Percentiles rank a stretch among this genome's conserved stretches.
Conservation (phyloP, 2,888 invertebrate species). For the Anthoptus insignis region DNA sequence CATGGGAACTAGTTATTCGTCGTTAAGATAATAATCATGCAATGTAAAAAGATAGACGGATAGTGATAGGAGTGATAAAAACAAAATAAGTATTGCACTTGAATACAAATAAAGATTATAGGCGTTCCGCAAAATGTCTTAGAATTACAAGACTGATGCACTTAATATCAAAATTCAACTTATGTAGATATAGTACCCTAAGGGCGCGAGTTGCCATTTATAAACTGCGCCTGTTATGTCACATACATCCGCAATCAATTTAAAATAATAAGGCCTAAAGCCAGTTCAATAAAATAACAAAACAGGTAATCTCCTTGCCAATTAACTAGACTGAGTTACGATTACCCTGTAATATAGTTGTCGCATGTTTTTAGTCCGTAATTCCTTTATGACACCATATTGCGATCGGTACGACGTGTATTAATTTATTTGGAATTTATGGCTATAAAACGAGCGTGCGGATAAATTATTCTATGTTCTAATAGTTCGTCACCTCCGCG, state of each 20-base stretch:
- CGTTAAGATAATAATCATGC: no score
- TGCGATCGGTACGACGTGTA: slow-evolving; percentile 16
- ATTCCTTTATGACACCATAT: slow-evolving; percentile 51
- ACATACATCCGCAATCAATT: slow-evolving; percentile 29
- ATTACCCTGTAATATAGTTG: slow-evolving; percentile 58
- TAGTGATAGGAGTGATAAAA: no score
- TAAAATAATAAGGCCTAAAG: slow-evolving; percentile 33
- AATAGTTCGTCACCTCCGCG: background rate
- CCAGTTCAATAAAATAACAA: slow-evolving; percentile 32
- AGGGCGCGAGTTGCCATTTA: background rate
- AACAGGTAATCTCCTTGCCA: slow-evolving; percentile 56
- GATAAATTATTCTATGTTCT: slow-evolving; percentile 4
- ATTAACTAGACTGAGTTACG: slow-evolving; percentile 57
- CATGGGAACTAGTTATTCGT: no score
- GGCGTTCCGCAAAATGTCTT: no score
- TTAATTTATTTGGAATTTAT: slow-evolving; percentile 35
- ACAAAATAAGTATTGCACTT: no score
- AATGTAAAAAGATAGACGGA: no score
- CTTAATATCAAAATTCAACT: background rate
- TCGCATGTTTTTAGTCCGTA: slow-evolving; percentile 62
- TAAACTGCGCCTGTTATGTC: background rate
- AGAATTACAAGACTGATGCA: no score
- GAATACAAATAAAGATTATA: no score
- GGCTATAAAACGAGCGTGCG: slow-evolving; percentile 10
- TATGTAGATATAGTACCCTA: no score